Evolutionary conservation across 2,113 vertebrate species (phyloP), one percentile per base, ranked within the genome.

Genomic region (Probosciger aterrimus): DNA sequence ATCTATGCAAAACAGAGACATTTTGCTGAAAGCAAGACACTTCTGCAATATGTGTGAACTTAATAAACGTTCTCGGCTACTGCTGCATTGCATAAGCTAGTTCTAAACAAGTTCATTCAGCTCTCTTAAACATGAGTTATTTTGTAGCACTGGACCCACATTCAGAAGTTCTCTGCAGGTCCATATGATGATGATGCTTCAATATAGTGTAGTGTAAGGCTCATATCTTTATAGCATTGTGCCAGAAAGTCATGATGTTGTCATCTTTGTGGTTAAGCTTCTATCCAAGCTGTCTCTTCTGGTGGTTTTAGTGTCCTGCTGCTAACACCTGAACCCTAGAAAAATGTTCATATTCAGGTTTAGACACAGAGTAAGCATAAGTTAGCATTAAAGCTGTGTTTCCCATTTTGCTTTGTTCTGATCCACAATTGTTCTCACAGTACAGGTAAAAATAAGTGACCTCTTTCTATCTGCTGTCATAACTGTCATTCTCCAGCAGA

Each of bases 381-480:
- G 11, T 1, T 71, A 60, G 86, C 90, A 81, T 88, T 81, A 90
- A 82, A 78, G 39, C 80, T 80, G 52, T 0, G 0, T 67, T 87
- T 80, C 52, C 86, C n/a, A 0, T 80, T 79, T 53, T 37, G 41
- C 76, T 94, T 67, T 85, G 69, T 74, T 89, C 94, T 74, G 79
- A 62, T 79, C 83, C 75, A 63, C 52, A 23, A 18, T 28, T 68
- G 69, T 92, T 67, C 85, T 81, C 43, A 23, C 33, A 90, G 87
- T 22, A 74, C 9, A 44, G 90, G 67, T 95, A 96, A 95, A 95
- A 96, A 95, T 93, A 96, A 95, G 81, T 80, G 82, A 96, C 95
- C 95, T 97, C 94, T 94, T 95, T 95, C 88, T 93, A 92, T 93
- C 70, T 65, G 91, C 93, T 95, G 84, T 73, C 46, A 41, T 33